A percentile compares a stretch with the other conserved stretches of the same genome.
Conservation (phyloP, 2,797 vertebrate species). For the Cynopterus sphinx region DNA sequence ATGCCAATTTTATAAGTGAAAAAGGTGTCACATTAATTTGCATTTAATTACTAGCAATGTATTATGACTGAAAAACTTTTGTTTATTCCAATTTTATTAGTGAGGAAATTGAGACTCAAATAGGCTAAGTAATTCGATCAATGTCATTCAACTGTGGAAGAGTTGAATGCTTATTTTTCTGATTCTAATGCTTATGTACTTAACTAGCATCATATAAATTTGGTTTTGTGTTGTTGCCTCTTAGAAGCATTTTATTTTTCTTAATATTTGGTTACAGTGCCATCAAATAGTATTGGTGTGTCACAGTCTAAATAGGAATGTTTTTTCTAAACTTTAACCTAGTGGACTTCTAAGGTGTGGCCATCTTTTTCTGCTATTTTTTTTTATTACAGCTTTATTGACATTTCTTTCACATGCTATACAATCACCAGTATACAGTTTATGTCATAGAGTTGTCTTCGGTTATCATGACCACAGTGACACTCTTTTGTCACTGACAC, state of each 20-base stretch:
- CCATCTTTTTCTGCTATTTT: not conserved
- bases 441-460: not conserved
- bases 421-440: not conserved
- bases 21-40: not conserved
- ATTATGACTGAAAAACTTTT: not conserved
- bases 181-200: not conserved
- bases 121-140: not conserved
- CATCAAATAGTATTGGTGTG: not conserved
- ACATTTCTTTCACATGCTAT: not conserved
- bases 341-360: not conserved
- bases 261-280: not conserved
- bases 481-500: not conserved
- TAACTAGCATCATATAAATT: not conserved
- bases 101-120: not conserved
- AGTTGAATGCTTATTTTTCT: too few species aligned
- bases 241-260: not conserved
- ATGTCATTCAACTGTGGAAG: not conserved
- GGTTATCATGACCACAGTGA: not conserved
- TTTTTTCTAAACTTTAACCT: not conserved
- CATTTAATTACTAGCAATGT: not conserved
- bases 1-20: not conserved
- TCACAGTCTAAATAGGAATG: not conserved
- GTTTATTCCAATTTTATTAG: not conserved
- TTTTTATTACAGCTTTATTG: not conserved
- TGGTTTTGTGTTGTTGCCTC: not conserved